These are phyloP conservation scores for Haliclona indistincta DNA, from an alignment of 37 sponge, comb jelly and placozoan genomes.

Conservation along the genomic window DNA sequence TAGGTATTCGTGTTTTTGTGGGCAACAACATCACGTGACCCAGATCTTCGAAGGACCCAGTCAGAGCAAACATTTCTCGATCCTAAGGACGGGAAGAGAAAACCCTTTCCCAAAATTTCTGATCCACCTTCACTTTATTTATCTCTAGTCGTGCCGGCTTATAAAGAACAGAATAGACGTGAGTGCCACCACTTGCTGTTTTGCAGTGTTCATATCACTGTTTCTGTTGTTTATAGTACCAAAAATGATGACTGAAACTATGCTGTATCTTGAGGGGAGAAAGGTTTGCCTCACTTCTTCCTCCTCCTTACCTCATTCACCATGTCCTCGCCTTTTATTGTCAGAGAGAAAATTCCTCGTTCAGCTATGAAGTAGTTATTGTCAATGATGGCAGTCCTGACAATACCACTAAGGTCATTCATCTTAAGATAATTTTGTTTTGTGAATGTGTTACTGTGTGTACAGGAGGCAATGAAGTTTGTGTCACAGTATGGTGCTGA, in stretches of 20 bases:
- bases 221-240: conserved; percentile 54
- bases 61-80: conserved; percentile 74
- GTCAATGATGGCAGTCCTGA: conserved; percentile 99
- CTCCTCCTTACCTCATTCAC: no score
- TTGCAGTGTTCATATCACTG: no score
- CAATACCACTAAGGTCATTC: conserved; percentile 67
- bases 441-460: not conserved
- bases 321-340: no score
- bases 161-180: conserved; percentile 92
- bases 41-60: conserved; percentile 58
- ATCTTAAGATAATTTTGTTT: not conserved
- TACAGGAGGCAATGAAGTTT: conserved; percentile 83
- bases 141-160: conserved; percentile 89
- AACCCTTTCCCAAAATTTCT: conserved; percentile 72
- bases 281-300: no score
- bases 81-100: conserved; percentile 26
- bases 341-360: conserved; percentile 47
- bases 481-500: conserved; percentile 72
- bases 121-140: conserved; percentile 73
- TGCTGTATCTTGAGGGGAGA: conserved; percentile 65
- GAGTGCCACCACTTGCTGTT: conserved; percentile 14
- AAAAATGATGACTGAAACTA: conserved; percentile 85
- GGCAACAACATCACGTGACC: conserved; percentile 60
- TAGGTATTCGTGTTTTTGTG: conserved; percentile 68
- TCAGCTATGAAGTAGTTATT: conserved; percentile 87